Conservation (phyloP, 2,888 invertebrate genomes). For the Cryptops parisi region DNA sequence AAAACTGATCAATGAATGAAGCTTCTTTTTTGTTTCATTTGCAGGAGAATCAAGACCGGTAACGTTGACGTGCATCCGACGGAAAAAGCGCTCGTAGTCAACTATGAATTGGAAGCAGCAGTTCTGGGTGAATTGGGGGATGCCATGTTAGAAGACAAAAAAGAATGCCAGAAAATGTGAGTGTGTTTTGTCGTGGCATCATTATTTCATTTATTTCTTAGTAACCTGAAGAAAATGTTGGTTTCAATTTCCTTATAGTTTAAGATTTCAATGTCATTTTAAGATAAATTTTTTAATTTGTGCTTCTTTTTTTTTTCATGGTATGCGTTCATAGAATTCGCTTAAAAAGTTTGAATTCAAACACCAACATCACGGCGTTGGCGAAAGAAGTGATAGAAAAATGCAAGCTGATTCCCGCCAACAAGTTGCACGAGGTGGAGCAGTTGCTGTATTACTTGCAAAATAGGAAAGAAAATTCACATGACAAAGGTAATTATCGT, state of each 20-base stretch:
- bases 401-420: conserved; percentile 69
- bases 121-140: conserved; percentile 63
- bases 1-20: too few species aligned
- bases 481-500: too few species aligned
- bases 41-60: conserved; percentile 53
- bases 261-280: too few species aligned
- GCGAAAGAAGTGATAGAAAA: conserved; percentile 72
- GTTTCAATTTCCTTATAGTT: too few species aligned
- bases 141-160: conserved; percentile 65
- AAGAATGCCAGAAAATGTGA: conserved; percentile 44
- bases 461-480: conserved; percentile 45
- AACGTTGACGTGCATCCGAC: conserved; percentile 77
- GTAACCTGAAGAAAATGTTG: background rate
- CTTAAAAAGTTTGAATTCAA: conserved; percentile 59
- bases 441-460: conserved; percentile 75
- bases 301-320: background rate
- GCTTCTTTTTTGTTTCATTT: too few species aligned
- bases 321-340: conserved; percentile 38
- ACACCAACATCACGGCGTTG: conserved; percentile 60
- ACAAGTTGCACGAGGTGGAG: conserved; percentile 67
- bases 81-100: conserved; percentile 68
- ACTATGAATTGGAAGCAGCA: conserved; percentile 74
- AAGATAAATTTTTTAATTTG: background rate
- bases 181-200: conserved; percentile 14
- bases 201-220: background rate